phyloP scores from a whole-genome alignment of 2,888 invertebrate genomes.

The Euzophera pinguis region DNA sequence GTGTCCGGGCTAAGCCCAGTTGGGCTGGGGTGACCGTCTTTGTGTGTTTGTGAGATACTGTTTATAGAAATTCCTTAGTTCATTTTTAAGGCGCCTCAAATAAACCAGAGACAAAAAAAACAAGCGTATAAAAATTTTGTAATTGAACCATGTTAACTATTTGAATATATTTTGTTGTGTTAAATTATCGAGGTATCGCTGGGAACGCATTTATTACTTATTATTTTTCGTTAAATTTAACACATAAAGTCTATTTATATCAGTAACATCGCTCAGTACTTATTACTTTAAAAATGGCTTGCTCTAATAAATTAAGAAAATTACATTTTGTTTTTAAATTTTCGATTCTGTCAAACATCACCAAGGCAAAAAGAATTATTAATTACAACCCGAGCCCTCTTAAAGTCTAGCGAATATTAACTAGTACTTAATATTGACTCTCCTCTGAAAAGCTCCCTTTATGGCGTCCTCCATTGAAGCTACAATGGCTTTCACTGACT shows the following conservation, averaged over 20 bases:
- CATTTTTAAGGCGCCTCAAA: too few species aligned
- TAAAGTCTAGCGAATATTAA: conserved; percentile 1
- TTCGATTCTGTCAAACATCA: not conserved
- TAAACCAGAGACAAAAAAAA: too few species aligned
- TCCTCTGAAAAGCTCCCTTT: not conserved
- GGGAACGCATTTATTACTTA: too few species aligned
- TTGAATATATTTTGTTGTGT: too few species aligned
- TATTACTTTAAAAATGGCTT: too few species aligned
- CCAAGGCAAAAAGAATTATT: not conserved
- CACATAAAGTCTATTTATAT: too few species aligned
- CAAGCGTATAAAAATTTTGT: too few species aligned
- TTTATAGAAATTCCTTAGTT: not conserved
- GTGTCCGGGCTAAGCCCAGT: conserved; percentile 15
- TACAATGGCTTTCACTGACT: not conserved
- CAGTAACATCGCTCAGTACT: too few species aligned
- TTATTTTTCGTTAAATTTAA: too few species aligned
- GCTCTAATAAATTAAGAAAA: too few species aligned
- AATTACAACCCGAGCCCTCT: not conserved
- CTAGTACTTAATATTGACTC: not conserved
- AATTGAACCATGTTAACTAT: too few species aligned
- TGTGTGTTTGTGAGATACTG: not conserved
- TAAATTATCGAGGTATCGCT: too few species aligned
- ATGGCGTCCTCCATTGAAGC: not conserved
- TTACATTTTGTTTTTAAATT: not conserved
- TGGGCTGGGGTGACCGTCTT: not conserved